These are phyloP conservation scores for Coranthus polyacanthus DNA, from an alignment of 2,797 vertebrate genomes.

Conservation along the genomic window DNA sequence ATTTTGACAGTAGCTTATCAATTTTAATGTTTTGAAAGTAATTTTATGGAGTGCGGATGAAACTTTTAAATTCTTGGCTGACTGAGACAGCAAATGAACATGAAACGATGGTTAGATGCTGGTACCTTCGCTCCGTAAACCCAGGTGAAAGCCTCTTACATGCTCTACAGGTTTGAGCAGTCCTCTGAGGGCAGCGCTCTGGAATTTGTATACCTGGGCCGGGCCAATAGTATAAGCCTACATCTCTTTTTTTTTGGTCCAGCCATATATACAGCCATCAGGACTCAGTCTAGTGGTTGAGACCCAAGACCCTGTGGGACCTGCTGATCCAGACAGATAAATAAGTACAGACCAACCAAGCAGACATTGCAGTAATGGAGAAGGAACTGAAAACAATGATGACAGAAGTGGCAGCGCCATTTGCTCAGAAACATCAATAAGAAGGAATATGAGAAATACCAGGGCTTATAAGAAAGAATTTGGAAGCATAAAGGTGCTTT, in stretches of 20 bases:
- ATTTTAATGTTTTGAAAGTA: not conserved
- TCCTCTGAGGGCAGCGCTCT: not conserved
- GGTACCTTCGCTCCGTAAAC: too few species aligned
- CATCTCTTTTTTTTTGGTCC: too few species aligned
- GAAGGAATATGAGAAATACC: constrained; percentile 20
- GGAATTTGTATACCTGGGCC: not conserved
- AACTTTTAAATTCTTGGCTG: not conserved
- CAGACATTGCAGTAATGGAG: constrained; percentile 25
- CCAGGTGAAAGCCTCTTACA: not conserved
- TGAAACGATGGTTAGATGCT: not conserved
- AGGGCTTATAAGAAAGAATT: not conserved
- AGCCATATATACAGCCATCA: constrained; percentile 7
- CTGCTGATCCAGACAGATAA: constrained; percentile 40
- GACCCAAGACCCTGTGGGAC: constrained; percentile 22
- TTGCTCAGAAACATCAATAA: constrained; percentile 25
- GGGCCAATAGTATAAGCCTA: not conserved
- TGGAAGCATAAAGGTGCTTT: too few species aligned
- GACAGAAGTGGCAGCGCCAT: constrained; percentile 9
- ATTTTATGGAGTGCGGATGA: not conserved
- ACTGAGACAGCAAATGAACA: constrained; percentile 6
- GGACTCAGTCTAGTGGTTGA: constrained; percentile 14
- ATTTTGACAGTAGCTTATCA: constrained; percentile 8
- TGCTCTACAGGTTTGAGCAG: not conserved
- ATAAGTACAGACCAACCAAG: constrained; percentile 18
- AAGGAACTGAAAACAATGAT: constrained; percentile 18